Base-by-base conservation (phyloP, 2,888 invertebrate species). In the Harpagoxenus sublaevis region DNA sequence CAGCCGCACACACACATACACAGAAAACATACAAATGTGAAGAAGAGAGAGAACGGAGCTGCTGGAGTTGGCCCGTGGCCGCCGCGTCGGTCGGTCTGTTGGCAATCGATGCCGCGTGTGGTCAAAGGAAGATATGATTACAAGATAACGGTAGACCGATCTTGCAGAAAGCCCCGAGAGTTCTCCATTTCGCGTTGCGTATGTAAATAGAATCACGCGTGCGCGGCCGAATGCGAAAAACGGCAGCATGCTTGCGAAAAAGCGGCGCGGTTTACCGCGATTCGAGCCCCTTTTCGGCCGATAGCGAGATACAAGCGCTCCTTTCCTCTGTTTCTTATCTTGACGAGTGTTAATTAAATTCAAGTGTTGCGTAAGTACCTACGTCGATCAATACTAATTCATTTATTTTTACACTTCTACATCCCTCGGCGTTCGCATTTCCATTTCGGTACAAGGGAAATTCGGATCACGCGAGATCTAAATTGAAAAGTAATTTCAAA, bases 91-190 rank as follows among this genome's bases (percentile, higher is more conserved):
- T 71, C 62, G 57, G 53, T 77, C 18, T 39, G 53, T 81, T 45
- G 55, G 71, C 51, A 82, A 83, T 74, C 84, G 87, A 83, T 85
- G 57, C 78, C 84, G 74, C 70, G 82, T 89, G 78, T 71, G 81
- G 77, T 85, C 89, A 86, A 84, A 74, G 85, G 81, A 87, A 87
- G 86, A 89, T 88, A 85, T 79, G 86, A 84, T 87, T 88, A 83
- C 84, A 71, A 77, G 48, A 83, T 73, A 60, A 83, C 86, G 87
- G 75, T 81, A 68, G 83, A 82, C 60, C 77, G 77, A 88, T 89
- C 68, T 60, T n/a, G 18, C 23, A 71, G 48, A 23, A 4, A 35
- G 48, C 71, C 23, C n/a, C 23, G 71, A 45, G 71, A 79, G 23
- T 71, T 71, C 79, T 48, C 18, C 48, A 60, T 51, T 81, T 48